A percentile compares a stretch with the other conserved stretches of the same genome.
Evolutionary conservation across 1,140 invertebrate species (phyloP).

Genomic region (Scaptomyza hsui): DNA sequence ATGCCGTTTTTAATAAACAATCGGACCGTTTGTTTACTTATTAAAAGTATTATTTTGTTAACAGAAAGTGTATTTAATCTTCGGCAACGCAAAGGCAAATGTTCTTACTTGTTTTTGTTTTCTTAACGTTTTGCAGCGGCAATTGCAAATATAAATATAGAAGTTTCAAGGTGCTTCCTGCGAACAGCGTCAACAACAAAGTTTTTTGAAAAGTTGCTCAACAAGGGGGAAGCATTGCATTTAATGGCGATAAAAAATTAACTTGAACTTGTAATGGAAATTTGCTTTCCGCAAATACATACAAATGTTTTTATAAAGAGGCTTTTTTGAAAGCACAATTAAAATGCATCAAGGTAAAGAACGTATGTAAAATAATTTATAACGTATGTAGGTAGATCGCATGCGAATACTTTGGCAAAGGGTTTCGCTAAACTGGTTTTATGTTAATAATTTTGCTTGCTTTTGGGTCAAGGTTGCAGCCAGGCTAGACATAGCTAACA

Average conservation of each 20-base stretch:
- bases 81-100: background rate
- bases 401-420: constrained; percentile 63
- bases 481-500: constrained; percentile 63
- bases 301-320: constrained; percentile 6
- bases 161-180: constrained; percentile 83
- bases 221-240: constrained; percentile 62
- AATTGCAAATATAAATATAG: constrained; percentile 64
- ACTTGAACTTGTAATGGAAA: constrained; percentile 76
- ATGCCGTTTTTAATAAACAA: no score
- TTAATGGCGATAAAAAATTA: constrained; percentile 72
- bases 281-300: constrained; percentile 66
- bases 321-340: constrained; percentile 51
- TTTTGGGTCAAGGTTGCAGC: constrained; percentile 71
- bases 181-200: constrained; percentile 36
- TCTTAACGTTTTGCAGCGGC: constrained; percentile 37
- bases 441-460: constrained; percentile 54
- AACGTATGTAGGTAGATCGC: constrained; percentile 9
- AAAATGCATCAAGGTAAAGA: constrained; percentile 61
- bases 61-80: background rate
- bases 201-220: constrained; percentile 71
- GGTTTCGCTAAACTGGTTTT: constrained; percentile 74
- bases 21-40: no score
- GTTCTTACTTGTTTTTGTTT: constrained; percentile 5
- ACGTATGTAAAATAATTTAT: constrained; percentile 33
- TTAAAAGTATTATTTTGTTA: no score